Percentiles rank a stretch among this genome's conserved stretches.
These are phyloP conservation scores for Pseudorhombus dupliciocellatus DNA, from an alignment of 2,113 vertebrate species.

Conservation along the genomic window DNA sequence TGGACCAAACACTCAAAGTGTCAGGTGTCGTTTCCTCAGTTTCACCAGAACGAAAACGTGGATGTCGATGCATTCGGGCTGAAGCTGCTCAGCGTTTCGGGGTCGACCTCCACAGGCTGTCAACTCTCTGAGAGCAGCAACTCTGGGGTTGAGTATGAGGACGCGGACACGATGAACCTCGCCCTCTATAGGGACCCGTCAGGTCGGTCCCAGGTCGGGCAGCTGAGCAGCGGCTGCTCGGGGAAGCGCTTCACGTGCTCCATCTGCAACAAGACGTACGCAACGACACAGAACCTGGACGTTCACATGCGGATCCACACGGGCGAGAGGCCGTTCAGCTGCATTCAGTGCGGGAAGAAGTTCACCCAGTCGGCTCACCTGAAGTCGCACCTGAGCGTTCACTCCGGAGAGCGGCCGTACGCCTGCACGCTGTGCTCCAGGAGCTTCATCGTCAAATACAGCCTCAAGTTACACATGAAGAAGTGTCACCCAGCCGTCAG, in stretches of 20 bases:
- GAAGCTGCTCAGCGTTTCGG: slow-evolving; percentile 58
- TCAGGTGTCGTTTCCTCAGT: slow-evolving; percentile 15
- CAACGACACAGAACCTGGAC: slow-evolving; percentile 74
- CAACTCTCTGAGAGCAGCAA: slow-evolving; percentile 43
- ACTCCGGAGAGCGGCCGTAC: slow-evolving; percentile 73
- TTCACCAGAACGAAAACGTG: slow-evolving; percentile 28
- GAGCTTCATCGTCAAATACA: slow-evolving; percentile 77
- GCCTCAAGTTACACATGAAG: slow-evolving; percentile 77
- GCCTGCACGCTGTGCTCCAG: slow-evolving; percentile 70
- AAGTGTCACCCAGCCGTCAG: slow-evolving; percentile 57
- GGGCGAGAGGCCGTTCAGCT: slow-evolving; percentile 74
- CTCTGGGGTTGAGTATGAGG: slow-evolving; percentile 46
- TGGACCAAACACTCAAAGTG: slow-evolving; percentile 53
- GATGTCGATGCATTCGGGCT: slow-evolving; percentile 52
- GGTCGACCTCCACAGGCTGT: slow-evolving; percentile 32
- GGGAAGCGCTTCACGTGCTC: slow-evolving; percentile 58
- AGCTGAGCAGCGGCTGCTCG: not conserved
- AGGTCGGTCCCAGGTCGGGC: not conserved
- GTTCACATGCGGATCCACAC: slow-evolving; percentile 80
- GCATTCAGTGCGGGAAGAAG: slow-evolving; percentile 75
- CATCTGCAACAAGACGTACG: slow-evolving; percentile 71
- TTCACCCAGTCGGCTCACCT: slow-evolving; percentile 80
- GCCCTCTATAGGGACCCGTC: slow-evolving; percentile 45
- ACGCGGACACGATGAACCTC: slow-evolving; percentile 31
- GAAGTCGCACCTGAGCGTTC: slow-evolving; percentile 77